These are phyloP conservation scores for Scaptomyza cyrtandrae DNA, from an alignment of 2,888 invertebrate species.

Conservation along the genomic window DNA sequence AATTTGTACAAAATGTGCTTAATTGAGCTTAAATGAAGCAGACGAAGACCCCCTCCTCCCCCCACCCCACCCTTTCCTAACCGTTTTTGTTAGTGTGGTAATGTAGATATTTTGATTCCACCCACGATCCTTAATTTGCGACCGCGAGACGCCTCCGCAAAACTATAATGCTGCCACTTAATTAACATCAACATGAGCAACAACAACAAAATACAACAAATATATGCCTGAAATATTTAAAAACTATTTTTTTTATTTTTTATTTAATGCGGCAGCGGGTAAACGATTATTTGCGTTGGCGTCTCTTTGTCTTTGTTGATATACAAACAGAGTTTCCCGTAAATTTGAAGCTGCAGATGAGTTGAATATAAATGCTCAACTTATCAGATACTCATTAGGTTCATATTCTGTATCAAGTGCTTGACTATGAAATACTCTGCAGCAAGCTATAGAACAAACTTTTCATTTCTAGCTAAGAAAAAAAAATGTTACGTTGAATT, in stretches of 20 bases:
- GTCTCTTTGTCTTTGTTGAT: background rate
- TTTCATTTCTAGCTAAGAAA: no score
- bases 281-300: constrained; percentile 38
- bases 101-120: constrained; percentile 20
- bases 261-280: background rate
- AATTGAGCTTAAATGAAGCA: constrained; percentile 43
- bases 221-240: constrained; percentile 63
- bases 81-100: background rate
- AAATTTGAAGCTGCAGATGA: background rate
- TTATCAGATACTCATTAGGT: background rate
- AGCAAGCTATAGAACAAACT: background rate
- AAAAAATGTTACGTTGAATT: no score
- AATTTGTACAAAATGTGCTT: constrained; percentile 45
- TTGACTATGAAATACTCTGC: background rate
- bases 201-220: constrained; percentile 14
- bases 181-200: constrained; percentile 39
- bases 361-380: background rate
- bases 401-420: background rate
- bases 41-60: no score
- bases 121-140: constrained; percentile 64
- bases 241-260: constrained; percentile 38
- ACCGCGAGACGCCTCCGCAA: constrained; percentile 30
- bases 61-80: no score
- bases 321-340: background rate
- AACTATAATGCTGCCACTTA: constrained; percentile 36